Conservation (phyloP, 1,140 invertebrate genomes). For the Drosophila ironensis region DNA sequence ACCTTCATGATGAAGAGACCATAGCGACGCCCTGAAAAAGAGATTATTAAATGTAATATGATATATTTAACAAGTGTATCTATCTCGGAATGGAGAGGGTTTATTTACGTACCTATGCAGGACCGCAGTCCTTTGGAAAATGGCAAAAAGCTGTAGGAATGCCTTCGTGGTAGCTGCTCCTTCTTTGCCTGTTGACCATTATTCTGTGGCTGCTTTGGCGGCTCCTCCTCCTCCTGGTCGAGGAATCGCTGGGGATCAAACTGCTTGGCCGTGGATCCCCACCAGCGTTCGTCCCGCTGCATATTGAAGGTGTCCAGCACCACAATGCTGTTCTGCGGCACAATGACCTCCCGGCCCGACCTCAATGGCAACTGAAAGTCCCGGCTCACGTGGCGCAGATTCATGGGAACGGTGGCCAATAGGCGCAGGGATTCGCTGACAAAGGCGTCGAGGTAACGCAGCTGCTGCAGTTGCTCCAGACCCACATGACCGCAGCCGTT, state of each 20-base stretch:
- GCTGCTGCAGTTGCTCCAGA: slow-evolving; percentile 61
- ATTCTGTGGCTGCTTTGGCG: background rate
- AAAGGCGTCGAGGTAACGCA: slow-evolving; percentile 71
- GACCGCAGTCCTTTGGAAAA: slow-evolving; percentile 88
- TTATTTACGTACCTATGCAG: slow-evolving; percentile 87
- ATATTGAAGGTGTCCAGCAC: slow-evolving; percentile 75
- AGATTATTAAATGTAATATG: background rate
- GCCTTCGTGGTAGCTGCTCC: slow-evolving; percentile 59
- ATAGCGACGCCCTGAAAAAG: slow-evolving; percentile 56
- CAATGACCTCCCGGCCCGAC: slow-evolving; percentile 39
- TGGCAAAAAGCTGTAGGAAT: slow-evolving; percentile 88
- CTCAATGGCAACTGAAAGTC: slow-evolving; percentile 68
- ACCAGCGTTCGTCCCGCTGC: slow-evolving; percentile 68
- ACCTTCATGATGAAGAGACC: slow-evolving; percentile 73
- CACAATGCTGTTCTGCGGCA: slow-evolving; percentile 69
- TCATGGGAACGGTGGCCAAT: slow-evolving; percentile 75
- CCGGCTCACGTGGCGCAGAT: slow-evolving; percentile 65
- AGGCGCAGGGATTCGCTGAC: slow-evolving; percentile 71
- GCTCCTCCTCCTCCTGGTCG: slow-evolving; percentile 19
- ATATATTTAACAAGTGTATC: no score
- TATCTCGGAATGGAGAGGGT: no score
- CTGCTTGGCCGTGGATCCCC: slow-evolving; percentile 85
- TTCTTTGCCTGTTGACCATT: background rate
- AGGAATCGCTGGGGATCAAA: slow-evolving; percentile 92
- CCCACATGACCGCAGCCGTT: slow-evolving; percentile 46